phyloP scores from a whole-genome alignment of 37 sponge, comb jelly and placozoan species.

The Geodia barretti region DNA sequence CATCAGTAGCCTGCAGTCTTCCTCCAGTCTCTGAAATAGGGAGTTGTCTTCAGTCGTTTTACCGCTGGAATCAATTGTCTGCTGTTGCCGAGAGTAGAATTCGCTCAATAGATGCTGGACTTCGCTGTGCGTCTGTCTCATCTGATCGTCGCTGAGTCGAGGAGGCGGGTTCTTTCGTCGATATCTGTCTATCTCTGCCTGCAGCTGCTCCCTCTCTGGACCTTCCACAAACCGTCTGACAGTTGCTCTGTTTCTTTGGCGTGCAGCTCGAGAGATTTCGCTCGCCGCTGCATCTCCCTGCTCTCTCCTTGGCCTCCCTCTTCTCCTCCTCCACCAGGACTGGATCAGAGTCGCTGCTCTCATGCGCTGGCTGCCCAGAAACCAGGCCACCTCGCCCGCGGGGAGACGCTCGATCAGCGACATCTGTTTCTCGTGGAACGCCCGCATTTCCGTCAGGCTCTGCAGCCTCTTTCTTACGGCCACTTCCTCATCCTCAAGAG shows the following conservation, averaged over 20 bases:
- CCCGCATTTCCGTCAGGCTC: background rate
- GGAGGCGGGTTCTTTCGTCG: slow-evolving; percentile 7
- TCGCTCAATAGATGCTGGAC: slow-evolving; percentile 39
- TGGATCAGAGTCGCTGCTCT: slow-evolving; percentile 55
- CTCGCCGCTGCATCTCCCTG: slow-evolving; percentile 8
- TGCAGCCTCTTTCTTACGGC: background rate
- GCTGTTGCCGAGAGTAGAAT: slow-evolving; percentile 18
- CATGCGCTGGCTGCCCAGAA: slow-evolving; percentile 15
- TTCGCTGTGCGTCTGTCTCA: slow-evolving; percentile 25
- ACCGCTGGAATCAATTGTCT: slow-evolving; percentile 12
- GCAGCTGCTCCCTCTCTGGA: slow-evolving; percentile 3
- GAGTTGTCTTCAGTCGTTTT: slow-evolving; percentile 21
- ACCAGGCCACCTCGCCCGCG: slow-evolving; percentile 39
- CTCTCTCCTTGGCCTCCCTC: background rate
- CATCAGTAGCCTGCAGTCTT: slow-evolving; percentile 27
- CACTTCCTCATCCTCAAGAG: background rate
- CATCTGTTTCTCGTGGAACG: slow-evolving; percentile 56
- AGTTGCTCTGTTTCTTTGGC: background rate
- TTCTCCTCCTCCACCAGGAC: slow-evolving; percentile 48
- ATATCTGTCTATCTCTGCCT: slow-evolving; percentile 15
- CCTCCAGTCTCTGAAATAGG: slow-evolving; percentile 26
- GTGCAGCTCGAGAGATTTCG: slow-evolving; percentile 49
- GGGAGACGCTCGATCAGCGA: slow-evolving; percentile 55
- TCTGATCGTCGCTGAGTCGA: background rate
- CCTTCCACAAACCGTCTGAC: background rate